phyloP scores from a whole-genome alignment of 2,888 invertebrate genomes.

The Microplitis manilae region DNA sequence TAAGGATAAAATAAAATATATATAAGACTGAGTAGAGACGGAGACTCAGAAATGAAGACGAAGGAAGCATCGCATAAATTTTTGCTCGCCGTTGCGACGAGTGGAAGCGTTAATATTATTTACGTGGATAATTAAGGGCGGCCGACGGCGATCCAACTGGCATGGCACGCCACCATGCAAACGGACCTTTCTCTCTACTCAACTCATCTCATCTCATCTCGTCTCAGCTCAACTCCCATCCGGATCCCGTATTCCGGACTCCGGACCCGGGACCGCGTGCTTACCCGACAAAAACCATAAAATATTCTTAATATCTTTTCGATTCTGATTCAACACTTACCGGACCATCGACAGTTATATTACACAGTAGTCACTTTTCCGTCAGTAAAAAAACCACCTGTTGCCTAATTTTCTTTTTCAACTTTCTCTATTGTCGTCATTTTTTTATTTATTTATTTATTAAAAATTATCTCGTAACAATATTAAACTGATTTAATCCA shows the following conservation, averaged over 20 bases:
- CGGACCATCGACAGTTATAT: conserved; percentile 42
- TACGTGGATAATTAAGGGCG: conserved; percentile 65
- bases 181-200: conserved; percentile 37
- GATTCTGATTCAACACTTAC: conserved; percentile 62
- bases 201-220: too few relatives aligned
- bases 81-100: conserved; percentile 39
- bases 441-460: conserved; percentile 37
- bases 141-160: conserved; percentile 54
- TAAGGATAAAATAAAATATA: background rate
- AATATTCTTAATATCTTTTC: conserved; percentile 64
- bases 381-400: background rate
- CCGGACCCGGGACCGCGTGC: background rate
- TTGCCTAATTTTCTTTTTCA: conserved; percentile 2
- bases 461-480: background rate
- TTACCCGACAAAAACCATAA: conserved; percentile 60
- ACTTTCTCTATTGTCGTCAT: background rate
- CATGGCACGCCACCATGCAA: conserved; percentile 41
- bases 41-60: conserved; percentile 50
- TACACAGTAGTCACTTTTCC: conserved; percentile 25
- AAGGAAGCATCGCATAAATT: conserved; percentile 36
- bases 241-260: too few relatives aligned
- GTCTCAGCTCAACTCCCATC: too few relatives aligned
- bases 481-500: background rate
- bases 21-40: conserved; percentile 31
- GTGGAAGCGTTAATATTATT: conserved; percentile 65